A percentile compares a stretch with the other conserved stretches of the same genome.
Conservation (phyloP, 2,797 vertebrate species). For the Diglossa cyanea region DNA sequence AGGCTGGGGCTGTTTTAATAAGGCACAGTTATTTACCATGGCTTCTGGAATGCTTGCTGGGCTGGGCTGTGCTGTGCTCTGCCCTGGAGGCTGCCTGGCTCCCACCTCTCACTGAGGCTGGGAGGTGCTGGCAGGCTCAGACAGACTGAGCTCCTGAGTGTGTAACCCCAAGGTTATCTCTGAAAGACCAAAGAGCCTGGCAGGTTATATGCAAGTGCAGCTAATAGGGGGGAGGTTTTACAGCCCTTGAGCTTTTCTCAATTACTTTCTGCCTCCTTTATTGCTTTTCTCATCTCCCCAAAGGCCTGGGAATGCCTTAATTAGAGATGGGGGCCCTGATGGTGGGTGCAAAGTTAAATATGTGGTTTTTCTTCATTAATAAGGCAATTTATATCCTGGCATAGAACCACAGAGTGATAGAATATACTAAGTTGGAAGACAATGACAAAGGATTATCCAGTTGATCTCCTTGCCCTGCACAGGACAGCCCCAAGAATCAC, state of each 20-base stretch:
- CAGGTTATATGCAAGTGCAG: neutral
- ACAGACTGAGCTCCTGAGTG: neutral
- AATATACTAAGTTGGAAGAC: neutral
- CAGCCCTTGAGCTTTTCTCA: neutral
- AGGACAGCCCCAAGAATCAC: neutral
- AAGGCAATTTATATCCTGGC: neutral
- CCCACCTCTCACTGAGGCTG: neutral
- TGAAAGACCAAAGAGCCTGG: neutral
- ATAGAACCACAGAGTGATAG: neutral
- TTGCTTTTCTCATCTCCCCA: neutral
- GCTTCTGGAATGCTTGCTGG: neutral
- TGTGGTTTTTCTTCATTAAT: neutral
- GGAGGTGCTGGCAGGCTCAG: neutral
- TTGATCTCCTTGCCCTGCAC: neutral
- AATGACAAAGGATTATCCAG: neutral
- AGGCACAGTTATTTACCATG: neutral
- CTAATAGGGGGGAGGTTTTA: neutral
- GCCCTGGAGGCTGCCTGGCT: neutral
- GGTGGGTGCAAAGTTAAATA: neutral
- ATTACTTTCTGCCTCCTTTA: neutral
- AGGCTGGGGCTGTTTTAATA: neutral
- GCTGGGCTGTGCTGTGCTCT: neutral
- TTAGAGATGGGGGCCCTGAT: neutral
- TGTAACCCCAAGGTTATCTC: neutral
- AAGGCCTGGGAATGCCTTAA: neutral